Conservation (phyloP, 2,797 vertebrate genomes). For the Anguilla megastoma region DNA sequence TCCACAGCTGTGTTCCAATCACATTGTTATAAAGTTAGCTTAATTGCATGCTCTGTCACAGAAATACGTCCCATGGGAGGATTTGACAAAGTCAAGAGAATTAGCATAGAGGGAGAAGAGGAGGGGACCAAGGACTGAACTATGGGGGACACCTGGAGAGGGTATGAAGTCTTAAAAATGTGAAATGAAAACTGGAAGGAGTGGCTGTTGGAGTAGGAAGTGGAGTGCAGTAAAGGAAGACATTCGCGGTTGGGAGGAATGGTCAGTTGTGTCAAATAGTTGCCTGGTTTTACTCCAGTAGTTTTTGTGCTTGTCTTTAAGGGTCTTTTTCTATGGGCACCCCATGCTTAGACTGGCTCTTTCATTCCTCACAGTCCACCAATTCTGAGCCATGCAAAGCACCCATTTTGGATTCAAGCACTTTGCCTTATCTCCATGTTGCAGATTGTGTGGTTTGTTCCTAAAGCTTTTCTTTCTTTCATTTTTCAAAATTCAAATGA, state of each 20-base stretch:
- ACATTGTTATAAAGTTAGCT: background rate
- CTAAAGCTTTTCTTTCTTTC: background rate
- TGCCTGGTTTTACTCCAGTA: conserved; percentile 48
- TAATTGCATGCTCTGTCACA: background rate
- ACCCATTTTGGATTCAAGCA: background rate
- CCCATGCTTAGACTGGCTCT: conserved; percentile 54
- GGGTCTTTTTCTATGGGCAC: conserved; percentile 45
- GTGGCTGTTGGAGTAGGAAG: too few species aligned
- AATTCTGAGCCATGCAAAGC: background rate
- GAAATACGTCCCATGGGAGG: background rate
- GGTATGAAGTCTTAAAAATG: too few species aligned
- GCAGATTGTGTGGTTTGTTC: background rate
- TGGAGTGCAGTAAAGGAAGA: too few species aligned
- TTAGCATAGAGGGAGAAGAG: too few species aligned
- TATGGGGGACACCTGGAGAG: too few species aligned
- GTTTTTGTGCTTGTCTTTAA: conserved; percentile 46
- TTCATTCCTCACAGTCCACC: conserved; percentile 19
- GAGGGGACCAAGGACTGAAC: too few species aligned
- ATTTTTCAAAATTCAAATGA: background rate
- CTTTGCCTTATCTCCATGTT: background rate
- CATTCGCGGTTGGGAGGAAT: too few species aligned
- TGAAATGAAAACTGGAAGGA: too few species aligned
- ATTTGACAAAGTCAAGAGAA: too few species aligned
- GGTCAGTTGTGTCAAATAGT: background rate
- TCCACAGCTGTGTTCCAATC: background rate